Base-by-base conservation (phyloP, 2,113 vertebrate genomes). In the Indri indri region DNA sequence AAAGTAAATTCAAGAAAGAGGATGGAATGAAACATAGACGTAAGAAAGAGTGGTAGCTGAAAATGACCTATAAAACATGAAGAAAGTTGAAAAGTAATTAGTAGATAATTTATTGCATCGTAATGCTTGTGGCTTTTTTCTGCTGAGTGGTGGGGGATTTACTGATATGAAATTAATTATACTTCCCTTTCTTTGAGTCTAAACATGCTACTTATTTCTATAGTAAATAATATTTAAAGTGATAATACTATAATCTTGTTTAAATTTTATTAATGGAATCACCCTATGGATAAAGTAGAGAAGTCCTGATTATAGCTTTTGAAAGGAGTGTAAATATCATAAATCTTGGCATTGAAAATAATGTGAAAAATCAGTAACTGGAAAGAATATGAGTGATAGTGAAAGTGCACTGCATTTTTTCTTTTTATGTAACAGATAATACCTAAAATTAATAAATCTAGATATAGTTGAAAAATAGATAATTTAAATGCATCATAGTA, bases 361-460 rank as follows among this genome's bases (percentile, higher is more conserved):
- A 66, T 71, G 18, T 91, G 25, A 70, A 91, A 96, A 95, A n/a
- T 80, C 37, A 70, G 4, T 47, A 84, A 77, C 22, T 84, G 42
- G 76, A 84, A 93, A 84, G 79, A 86, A 93, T 87, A 79, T 79
- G 17, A 93, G 5, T 57, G 23, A 2, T 50, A 70, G 23, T 84
- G 16, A 74, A 94, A 73, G 7, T 86, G 8, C 27, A 68, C 27
- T 63, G 47, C 45, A 17, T 17, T 84, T 76, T 71, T 14, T 12
- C 40, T 12, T 85, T 91, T 54, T 73, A 32, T 82, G 3, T 59
- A 73, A 54, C 20, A 84, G 22, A 2, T 52, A 82, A 11, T 63
- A 88, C 8, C n/a, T 77, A 76, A 94, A 92, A 65, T 79, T 74
- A 95, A 59, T 59, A 84, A 71, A 90, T 84, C n/a, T 93, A 91